Conservation (phyloP, 2,113 vertebrate species). For the Ceyx cyanopectus region DNA sequence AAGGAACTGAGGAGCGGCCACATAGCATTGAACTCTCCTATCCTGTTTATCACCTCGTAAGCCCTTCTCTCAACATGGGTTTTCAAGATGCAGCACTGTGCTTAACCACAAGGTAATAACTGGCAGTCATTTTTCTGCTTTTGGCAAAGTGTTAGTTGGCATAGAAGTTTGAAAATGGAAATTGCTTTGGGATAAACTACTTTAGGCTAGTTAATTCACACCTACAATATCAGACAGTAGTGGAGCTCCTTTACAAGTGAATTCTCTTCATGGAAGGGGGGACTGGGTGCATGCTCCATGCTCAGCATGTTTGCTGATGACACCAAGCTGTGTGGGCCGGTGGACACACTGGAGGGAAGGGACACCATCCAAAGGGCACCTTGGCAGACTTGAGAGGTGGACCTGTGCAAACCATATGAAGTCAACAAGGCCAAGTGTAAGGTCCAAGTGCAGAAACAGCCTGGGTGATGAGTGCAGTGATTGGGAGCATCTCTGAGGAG, state of each 20-base stretch:
- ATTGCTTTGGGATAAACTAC: background rate
- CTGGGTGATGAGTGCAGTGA: background rate
- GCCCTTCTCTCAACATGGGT: constrained; percentile 7
- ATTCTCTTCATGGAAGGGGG: background rate
- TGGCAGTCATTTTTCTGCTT: background rate
- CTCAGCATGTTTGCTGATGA: background rate
- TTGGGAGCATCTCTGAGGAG: background rate
- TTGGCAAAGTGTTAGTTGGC: background rate
- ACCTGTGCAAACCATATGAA: background rate
- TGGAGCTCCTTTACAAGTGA: background rate
- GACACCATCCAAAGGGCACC: background rate
- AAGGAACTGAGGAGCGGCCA: constrained; percentile 31
- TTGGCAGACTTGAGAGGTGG: background rate
- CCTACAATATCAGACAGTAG: background rate
- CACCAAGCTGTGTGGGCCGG: background rate
- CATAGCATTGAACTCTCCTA: constrained; percentile 38
- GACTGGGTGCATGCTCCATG: background rate
- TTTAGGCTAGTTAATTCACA: constrained; percentile 29
- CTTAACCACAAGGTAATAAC: background rate
- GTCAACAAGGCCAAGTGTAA: background rate
- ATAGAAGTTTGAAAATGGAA: background rate
- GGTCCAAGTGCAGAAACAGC: background rate
- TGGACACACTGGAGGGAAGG: background rate
- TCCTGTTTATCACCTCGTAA: constrained; percentile 55
- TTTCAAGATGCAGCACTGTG: constrained; percentile 44